Conservation (phyloP, 2,797 vertebrate genomes). For the Limnodromus scolopaceus region DNA sequence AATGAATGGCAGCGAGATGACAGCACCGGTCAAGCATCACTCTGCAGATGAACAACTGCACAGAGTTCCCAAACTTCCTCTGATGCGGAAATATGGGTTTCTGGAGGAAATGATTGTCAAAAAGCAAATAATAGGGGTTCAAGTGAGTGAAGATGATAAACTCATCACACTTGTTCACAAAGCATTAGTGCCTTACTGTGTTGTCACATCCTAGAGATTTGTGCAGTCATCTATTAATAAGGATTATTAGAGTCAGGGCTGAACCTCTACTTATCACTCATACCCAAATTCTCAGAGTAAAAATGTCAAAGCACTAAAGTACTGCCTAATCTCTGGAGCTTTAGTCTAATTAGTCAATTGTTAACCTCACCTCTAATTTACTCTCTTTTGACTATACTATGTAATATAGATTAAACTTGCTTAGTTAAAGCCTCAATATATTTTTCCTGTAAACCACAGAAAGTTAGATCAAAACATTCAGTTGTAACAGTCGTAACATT, state of each 20-base stretch:
- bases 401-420: not conserved
- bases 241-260: not conserved
- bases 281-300: not conserved
- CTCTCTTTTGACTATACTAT: not conserved
- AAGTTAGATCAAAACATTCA: not conserved
- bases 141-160: not conserved
- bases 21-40: not conserved
- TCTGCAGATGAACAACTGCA: not conserved
- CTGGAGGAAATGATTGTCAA: not conserved
- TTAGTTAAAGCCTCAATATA: not conserved
- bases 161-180: not conserved
- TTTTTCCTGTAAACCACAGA: not conserved
- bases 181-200: not conserved
- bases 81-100: not conserved
- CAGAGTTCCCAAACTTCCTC: not conserved
- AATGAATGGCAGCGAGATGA: not conserved
- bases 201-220: not conserved
- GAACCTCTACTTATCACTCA: not conserved
- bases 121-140: not conserved
- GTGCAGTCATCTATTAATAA: not conserved
- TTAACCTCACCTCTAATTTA: not conserved
- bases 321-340: not conserved
- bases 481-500: not conserved
- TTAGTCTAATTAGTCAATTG: not conserved
- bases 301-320: not conserved